Evolutionary conservation across 2,888 invertebrate species (phyloP).

Genomic region (Cactoblastis cactorum): DNA sequence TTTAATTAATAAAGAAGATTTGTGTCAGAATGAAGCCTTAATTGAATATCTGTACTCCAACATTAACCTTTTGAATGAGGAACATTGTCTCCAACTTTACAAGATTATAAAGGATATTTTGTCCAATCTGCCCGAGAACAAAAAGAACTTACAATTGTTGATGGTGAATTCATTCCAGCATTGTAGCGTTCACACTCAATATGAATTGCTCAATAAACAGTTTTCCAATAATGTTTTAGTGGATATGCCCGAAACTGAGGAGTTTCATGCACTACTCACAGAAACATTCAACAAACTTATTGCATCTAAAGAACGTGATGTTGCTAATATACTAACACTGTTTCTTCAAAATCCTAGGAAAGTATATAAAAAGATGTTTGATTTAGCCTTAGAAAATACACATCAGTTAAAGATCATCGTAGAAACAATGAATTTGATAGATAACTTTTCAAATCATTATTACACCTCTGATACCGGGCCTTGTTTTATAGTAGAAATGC

Average conservation of each 20-base stretch:
- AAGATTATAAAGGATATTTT: slow-evolving; percentile 33
- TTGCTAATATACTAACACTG: slow-evolving; percentile 45
- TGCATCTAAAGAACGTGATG: slow-evolving; percentile 38
- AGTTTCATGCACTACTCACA: slow-evolving; percentile 42
- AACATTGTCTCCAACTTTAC: slow-evolving; percentile 44
- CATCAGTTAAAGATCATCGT: slow-evolving; percentile 57
- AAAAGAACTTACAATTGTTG: slow-evolving; percentile 33
- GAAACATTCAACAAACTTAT: slow-evolving; percentile 64
- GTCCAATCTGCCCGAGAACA: slow-evolving; percentile 30
- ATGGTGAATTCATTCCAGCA: slow-evolving; percentile 46
- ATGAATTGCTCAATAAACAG: slow-evolving; percentile 44
- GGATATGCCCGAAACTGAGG: slow-evolving; percentile 35
- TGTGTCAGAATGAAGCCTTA: slow-evolving; percentile 42
- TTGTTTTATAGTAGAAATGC: slow-evolving; percentile 44
- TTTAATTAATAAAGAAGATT: slow-evolving; percentile 44
- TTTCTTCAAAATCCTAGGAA: slow-evolving; percentile 60
- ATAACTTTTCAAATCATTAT: slow-evolving; percentile 50
- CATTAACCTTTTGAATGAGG: slow-evolving; percentile 38
- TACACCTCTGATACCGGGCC: slow-evolving; percentile 56
- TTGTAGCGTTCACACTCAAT: slow-evolving; percentile 39
- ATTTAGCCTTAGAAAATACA: slow-evolving; percentile 47
- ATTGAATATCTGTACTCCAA: slow-evolving; percentile 39
- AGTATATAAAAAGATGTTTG: slow-evolving; percentile 53
- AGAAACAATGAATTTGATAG: slow-evolving; percentile 46
- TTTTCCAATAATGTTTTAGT: slow-evolving; percentile 44